Percentiles rank a stretch among this genome's conserved stretches.
phyloP scores from a whole-genome alignment of 1,140 invertebrate species.

The Phthorimaea operculella region DNA sequence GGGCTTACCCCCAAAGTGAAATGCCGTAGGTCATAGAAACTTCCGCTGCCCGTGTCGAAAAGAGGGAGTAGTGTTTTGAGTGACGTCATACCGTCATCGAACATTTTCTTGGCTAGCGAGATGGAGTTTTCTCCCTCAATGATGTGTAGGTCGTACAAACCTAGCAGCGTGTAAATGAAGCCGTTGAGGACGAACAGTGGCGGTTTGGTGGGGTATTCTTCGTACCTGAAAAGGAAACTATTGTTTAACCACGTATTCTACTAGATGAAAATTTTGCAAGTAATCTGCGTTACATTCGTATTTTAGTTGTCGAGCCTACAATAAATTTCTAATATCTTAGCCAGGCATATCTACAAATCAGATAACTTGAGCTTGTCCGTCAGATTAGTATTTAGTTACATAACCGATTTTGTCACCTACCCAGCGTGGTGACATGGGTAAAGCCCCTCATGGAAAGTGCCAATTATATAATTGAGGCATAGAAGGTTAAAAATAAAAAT shows the following conservation, averaged over 20 bases:
- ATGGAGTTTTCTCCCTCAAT: constrained; percentile 70
- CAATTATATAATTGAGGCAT: no score
- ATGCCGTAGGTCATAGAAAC: constrained; percentile 97
- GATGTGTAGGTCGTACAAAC: constrained; percentile 90
- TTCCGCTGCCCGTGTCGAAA: constrained; percentile 95
- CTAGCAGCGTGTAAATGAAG: constrained; percentile 97
- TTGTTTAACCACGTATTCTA: neutral
- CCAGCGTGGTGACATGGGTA: no score
- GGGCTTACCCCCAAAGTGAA: constrained; percentile 89
- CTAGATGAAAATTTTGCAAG: no score
- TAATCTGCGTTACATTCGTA: no score
- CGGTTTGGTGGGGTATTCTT: constrained; percentile 97
- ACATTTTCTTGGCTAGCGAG: constrained; percentile 80
- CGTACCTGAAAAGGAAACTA: constrained; percentile 78
- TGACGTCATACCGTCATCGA: constrained; percentile 87
- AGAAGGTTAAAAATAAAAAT: no score
- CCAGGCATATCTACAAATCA: no score
- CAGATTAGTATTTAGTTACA: no score
- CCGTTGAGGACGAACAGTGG: constrained; percentile 97
- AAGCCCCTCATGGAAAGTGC: no score
- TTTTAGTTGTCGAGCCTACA: no score
- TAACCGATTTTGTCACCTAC: no score
- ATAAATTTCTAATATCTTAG: no score
- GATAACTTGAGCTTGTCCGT: no score
- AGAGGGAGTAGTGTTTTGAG: constrained; percentile 91